Evolutionary conservation across 2,888 invertebrate genomes (phyloP).

Genomic region (Oscheius sp.): DNA sequence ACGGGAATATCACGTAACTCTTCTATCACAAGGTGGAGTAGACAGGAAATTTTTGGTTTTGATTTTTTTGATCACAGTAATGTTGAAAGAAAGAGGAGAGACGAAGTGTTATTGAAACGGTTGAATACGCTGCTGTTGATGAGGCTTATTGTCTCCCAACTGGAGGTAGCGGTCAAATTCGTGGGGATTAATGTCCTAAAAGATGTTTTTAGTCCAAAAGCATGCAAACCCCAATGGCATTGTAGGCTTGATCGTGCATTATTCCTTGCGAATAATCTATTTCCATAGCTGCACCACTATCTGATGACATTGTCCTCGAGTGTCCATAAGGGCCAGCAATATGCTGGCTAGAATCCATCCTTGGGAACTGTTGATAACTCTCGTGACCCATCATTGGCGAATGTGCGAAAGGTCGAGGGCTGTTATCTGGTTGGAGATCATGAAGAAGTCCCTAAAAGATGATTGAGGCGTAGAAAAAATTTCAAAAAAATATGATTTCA

Average conservation of each 20-base stretch:
- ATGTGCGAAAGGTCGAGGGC: slow-evolving; percentile 5
- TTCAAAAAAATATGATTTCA: neutral
- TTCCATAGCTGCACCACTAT: slow-evolving; percentile 32
- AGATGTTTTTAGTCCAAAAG: neutral
- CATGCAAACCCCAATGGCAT: slow-evolving; percentile 19
- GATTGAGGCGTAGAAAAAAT: too few relatives aligned
- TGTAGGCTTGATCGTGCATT: neutral
- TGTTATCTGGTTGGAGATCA: slow-evolving; percentile 17
- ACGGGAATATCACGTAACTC: slow-evolving; percentile 3
- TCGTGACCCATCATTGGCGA: slow-evolving; percentile 14
- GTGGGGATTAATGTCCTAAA: slow-evolving; percentile 51
- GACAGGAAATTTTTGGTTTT: neutral
- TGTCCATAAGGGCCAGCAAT: slow-evolving; percentile 1
- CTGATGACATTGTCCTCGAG: slow-evolving; percentile 13
- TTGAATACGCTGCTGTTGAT: slow-evolving; percentile 8
- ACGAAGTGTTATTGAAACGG: slow-evolving; percentile 12
- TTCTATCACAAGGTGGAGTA: neutral
- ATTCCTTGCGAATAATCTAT: slow-evolving; percentile 21
- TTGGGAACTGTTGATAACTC: slow-evolving; percentile 6
- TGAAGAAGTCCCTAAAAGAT: slow-evolving; percentile 21
- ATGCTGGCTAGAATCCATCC: neutral
- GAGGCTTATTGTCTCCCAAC: slow-evolving; percentile 30
- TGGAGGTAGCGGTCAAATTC: slow-evolving; percentile 52
- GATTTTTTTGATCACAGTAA: neutral
- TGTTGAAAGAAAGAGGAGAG: neutral